Evolutionary conservation across 2,888 invertebrate genomes (phyloP).

Genomic region (Falcaria lacertinaria): DNA sequence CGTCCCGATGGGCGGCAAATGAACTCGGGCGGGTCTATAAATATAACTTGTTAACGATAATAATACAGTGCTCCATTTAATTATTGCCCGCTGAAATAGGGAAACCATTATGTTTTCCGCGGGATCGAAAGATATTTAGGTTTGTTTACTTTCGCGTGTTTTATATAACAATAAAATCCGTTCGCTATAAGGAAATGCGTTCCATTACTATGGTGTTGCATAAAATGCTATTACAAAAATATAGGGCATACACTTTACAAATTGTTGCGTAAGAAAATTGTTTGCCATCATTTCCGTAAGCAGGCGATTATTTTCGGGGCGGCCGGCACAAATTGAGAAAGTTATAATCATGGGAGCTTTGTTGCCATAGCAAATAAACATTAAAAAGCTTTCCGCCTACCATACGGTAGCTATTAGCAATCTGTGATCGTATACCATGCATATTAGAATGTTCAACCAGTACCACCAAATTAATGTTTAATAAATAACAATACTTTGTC

Average conservation of each 20-base stretch:
- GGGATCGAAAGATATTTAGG: constrained; percentile 16
- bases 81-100: constrained; percentile 49
- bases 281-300: background rate
- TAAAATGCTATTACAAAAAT: background rate
- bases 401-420: too few relatives aligned
- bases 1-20: constrained; percentile 61
- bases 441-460: too few relatives aligned
- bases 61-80: constrained; percentile 56
- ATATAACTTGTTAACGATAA: constrained; percentile 60
- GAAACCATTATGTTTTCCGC: constrained; percentile 19
- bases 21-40: constrained; percentile 53
- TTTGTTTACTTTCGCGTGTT: constrained; percentile 15
- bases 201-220: background rate
- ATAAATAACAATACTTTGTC: too few relatives aligned
- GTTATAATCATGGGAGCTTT: background rate
- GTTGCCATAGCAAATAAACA: background rate
- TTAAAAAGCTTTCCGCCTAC: too few relatives aligned
- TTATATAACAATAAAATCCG: constrained; percentile 1
- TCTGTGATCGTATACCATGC: too few relatives aligned
- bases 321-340: background rate
- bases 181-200: background rate
- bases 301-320: background rate
- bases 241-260: background rate
- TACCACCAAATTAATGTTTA: too few relatives aligned
- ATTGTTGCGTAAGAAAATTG: background rate